These are phyloP conservation scores for Odontocerum albicorne DNA, from an alignment of 2,888 invertebrate species.

Conservation along the genomic window DNA sequence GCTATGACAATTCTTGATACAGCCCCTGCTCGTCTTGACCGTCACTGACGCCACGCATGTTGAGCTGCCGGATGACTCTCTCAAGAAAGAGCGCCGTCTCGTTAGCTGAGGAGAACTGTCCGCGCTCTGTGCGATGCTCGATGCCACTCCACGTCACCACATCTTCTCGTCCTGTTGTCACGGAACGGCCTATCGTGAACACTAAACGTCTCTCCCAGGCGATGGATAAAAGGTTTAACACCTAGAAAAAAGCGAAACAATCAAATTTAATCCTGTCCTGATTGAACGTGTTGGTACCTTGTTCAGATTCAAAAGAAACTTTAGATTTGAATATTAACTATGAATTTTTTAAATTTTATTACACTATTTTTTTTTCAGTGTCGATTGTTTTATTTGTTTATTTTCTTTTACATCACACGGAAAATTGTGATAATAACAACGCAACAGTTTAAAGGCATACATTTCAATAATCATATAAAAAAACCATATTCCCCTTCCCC, in stretches of 20 bases:
- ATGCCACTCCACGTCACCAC: conserved; percentile 92
- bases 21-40: conserved; percentile 39
- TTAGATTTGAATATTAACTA: too few relatives aligned
- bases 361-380: too few relatives aligned
- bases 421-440: too few relatives aligned
- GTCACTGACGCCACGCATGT: conserved; percentile 51
- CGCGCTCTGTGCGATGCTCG: conserved; percentile 81
- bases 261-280: too few relatives aligned
- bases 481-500: too few relatives aligned
- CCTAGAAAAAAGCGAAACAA: conserved; percentile 45
- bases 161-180: conserved; percentile 88
- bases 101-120: conserved; percentile 39
- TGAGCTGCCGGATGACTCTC: conserved; percentile 49
- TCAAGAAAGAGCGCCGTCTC: conserved; percentile 35
- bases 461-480: too few relatives aligned
- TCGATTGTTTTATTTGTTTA: too few relatives aligned
- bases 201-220: conserved; percentile 84
- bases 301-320: too few relatives aligned
- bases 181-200: conserved; percentile 85
- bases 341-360: too few relatives aligned
- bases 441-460: too few relatives aligned
- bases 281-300: too few relatives aligned
- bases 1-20: conserved; percentile 33
- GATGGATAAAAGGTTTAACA: conserved; percentile 72
- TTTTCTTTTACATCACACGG: too few relatives aligned